Percentiles rank a stretch among this genome's conserved stretches.
phyloP scores from a whole-genome alignment of 2,797 vertebrate species.

The Coreius guichenoti region DNA sequence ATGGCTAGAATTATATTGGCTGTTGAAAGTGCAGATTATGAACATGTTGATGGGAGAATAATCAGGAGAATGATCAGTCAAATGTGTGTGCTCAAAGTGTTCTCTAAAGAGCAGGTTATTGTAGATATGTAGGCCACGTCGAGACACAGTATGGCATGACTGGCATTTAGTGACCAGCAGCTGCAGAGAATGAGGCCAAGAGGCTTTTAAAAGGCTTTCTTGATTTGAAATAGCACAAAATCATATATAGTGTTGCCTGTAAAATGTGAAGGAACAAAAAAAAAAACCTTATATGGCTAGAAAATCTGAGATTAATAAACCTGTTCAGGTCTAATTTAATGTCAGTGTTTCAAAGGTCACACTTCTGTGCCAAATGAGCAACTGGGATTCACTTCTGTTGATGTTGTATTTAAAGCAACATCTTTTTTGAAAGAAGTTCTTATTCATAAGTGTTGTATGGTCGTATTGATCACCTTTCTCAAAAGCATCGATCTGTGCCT shows the following conservation, averaged over 20 bases:
- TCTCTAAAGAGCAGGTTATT: neutral
- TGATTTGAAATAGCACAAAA: neutral
- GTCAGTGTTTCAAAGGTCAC: constrained; percentile 12
- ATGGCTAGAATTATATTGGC: neutral
- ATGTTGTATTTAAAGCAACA: constrained; percentile 9
- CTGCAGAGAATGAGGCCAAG: constrained; percentile 34
- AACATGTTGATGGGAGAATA: neutral
- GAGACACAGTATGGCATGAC: constrained; percentile 11
- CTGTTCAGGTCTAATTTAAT: neutral
- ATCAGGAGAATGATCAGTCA: neutral
- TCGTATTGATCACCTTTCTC: neutral
- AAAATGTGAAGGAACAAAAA: neutral
- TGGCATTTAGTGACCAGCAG: constrained; percentile 55
- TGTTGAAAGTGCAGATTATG: neutral
- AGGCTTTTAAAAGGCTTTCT: constrained; percentile 4
- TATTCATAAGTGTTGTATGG: neutral
- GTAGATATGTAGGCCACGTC: constrained; percentile 13
- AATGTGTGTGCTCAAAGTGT: neutral
- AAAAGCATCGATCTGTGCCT: neutral
- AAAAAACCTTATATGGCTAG: neutral
- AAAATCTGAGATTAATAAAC: constrained; percentile 4
- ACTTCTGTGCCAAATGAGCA: neutral
- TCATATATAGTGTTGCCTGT: neutral
- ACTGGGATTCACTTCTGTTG: neutral
- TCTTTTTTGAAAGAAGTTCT: neutral